Evolutionary conservation across 2,113 vertebrate species (phyloP), one percentile per base, ranked within the genome.

Genomic region (Hystrix brachyura): DNA sequence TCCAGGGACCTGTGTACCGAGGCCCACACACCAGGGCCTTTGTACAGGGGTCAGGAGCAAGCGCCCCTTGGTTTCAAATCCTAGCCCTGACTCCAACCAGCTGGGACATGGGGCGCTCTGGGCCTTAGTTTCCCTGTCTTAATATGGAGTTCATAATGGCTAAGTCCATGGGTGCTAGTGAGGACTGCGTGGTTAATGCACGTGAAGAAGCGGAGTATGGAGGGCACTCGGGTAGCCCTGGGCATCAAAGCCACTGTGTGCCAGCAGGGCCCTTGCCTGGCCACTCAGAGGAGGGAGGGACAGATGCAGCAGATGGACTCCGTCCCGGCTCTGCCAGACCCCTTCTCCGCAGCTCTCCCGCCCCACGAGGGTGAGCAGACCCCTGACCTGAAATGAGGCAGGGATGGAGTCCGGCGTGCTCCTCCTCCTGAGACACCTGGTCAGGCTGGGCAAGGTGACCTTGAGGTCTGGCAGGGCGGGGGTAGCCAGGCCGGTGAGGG

Each of bases 391-490:
- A 38, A 38, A 38, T 38, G 6, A 32, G 19, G 7, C 27, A 48
- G n/a, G 21, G 11, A 38, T 21, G 43, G 15, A 53, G 32, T 48
- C n/a, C 60, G 8, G n/a, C 13, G 2, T 0, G 1, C 3, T 4
- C 3, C 32, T 89, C 80, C 38, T 51, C 71, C 3, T 51, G 29
- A 7, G 7, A 29, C 7, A 62, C 15, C 64, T 48, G 5, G 65
- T 74, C 19, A 0, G 0, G 43, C 81, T 60, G 38, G 15, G 60
- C 76, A 95, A 92, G 81, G 94, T 97, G 96, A 95, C 91, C 96
- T 96, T 97, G 96, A 95, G 43, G 87, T 38, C 59, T 1, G 2
- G 53, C 2, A 14, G 19, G 76, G 62, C 0, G 11, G 84, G 55
- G 76, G 9, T 6, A 3, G 13, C 43, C 92, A 87, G 78, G 55